Conservation (phyloP, 2,797 vertebrate genomes). For the Pelochelys cantorii region DNA sequence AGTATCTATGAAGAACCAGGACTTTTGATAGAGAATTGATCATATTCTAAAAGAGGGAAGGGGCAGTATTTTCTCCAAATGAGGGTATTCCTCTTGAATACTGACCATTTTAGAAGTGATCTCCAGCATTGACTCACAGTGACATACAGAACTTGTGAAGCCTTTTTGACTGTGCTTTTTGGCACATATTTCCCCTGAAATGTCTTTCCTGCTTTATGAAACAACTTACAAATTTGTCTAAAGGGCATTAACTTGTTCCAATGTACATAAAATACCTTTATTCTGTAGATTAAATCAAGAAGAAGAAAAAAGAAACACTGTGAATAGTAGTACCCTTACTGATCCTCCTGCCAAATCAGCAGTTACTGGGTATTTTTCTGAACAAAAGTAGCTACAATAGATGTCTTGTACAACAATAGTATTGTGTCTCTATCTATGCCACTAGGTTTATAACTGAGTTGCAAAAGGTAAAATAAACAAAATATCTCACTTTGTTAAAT, state of each 20-base stretch:
- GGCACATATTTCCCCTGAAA: slow-evolving; percentile 77
- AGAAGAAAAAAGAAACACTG: slow-evolving; percentile 79
- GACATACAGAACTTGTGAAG: slow-evolving; percentile 75
- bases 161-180: slow-evolving; percentile 81
- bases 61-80: slow-evolving; percentile 80
- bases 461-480: slow-evolving; percentile 88
- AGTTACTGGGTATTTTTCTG: slow-evolving; percentile 82
- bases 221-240: slow-evolving; percentile 85
- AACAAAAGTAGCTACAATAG: slow-evolving; percentile 84
- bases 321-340: slow-evolving; percentile 83
- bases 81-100: slow-evolving; percentile 81
- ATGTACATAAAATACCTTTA: slow-evolving; percentile 82
- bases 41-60: slow-evolving; percentile 73
- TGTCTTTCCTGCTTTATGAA: slow-evolving; percentile 90
- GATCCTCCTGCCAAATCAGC: slow-evolving; percentile 83
- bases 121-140: slow-evolving; percentile 77
- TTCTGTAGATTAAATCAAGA: slow-evolving; percentile 81
- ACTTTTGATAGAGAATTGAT: slow-evolving; percentile 84
- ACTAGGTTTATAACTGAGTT: slow-evolving; percentile 86
- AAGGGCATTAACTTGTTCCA: slow-evolving; percentile 86
- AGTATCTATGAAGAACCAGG: slow-evolving; percentile 84
- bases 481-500: slow-evolving; percentile 85
- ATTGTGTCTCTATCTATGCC: slow-evolving; percentile 90
- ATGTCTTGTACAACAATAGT: slow-evolving; percentile 85
- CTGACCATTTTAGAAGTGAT: slow-evolving; percentile 78